These are phyloP conservation scores for Teleiodes luculella DNA, from an alignment of 2,888 invertebrate genomes.

Conservation along the genomic window DNA sequence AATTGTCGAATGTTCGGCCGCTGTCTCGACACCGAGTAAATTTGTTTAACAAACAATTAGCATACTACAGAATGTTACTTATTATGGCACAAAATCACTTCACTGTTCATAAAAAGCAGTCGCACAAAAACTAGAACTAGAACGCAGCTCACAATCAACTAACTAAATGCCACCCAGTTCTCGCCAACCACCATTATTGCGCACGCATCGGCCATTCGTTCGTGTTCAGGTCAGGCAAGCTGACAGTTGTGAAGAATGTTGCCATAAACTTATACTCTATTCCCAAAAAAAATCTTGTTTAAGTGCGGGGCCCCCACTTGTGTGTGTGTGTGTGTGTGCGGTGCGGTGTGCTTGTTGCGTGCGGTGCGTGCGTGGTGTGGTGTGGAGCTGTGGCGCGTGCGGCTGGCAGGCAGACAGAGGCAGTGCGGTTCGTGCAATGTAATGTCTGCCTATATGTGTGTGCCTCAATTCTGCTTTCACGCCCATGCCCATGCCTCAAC, in stretches of 20 bases:
- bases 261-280: neutral
- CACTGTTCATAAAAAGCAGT: conserved; percentile 13
- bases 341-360: too few relatives aligned
- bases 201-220: conserved; percentile 38
- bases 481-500: too few relatives aligned
- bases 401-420: too few relatives aligned
- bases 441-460: too few relatives aligned
- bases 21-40: conserved; percentile 30
- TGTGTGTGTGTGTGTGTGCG: too few relatives aligned
- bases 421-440: too few relatives aligned
- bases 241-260: conserved; percentile 14
- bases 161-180: conserved; percentile 34
- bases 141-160: conserved; percentile 27
- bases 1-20: conserved; percentile 43
- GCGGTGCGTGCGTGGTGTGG: too few relatives aligned
- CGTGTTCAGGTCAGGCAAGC: conserved; percentile 15
- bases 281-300: too few relatives aligned
- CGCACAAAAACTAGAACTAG: conserved; percentile 25
- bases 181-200: conserved; percentile 37
- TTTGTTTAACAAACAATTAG: conserved; percentile 20
- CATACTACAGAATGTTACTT: conserved; percentile 28
- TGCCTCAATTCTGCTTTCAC: too few relatives aligned
- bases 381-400: too few relatives aligned
- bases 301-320: too few relatives aligned
- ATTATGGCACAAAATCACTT: conserved; percentile 29